Conservation (phyloP, 2,113 vertebrate genomes). For the Microcebus jonahi region DNA sequence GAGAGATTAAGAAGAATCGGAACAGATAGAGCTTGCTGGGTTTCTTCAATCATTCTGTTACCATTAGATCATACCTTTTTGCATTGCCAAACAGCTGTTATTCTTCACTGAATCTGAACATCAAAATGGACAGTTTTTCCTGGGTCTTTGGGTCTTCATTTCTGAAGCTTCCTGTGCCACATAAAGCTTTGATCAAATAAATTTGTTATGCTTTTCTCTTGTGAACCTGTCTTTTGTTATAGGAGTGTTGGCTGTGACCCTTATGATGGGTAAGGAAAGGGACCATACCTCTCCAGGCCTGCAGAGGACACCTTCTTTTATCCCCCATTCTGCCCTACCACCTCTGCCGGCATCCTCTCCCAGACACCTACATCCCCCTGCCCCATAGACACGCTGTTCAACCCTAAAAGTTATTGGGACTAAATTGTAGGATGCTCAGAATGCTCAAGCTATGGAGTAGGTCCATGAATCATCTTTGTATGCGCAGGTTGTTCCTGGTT, state of each 20-base stretch:
- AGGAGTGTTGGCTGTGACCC: neutral
- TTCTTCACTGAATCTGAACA: neutral
- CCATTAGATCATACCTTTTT: neutral
- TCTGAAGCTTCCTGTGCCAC: neutral
- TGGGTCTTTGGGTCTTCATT: neutral
- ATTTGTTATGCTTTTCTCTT: neutral
- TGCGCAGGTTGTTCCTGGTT: neutral
- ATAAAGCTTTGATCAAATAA: neutral
- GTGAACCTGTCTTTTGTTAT: neutral
- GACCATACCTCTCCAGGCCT: neutral
- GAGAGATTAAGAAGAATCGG: neutral
- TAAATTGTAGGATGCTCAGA: neutral
- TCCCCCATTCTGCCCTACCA: neutral
- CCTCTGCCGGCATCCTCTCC: neutral
- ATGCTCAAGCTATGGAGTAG: neutral
- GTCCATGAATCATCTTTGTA: conserved; percentile 58
- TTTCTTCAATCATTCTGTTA: neutral
- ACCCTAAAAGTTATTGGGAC: neutral
- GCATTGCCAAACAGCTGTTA: neutral
- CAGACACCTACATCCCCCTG: neutral
- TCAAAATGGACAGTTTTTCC: neutral
- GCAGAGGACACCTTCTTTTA: neutral
- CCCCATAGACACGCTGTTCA: neutral
- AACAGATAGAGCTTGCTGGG: neutral
- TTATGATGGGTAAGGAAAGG: neutral